Conservation (phyloP, 2,797 vertebrate genomes). For the Artibeus lituratus region DNA sequence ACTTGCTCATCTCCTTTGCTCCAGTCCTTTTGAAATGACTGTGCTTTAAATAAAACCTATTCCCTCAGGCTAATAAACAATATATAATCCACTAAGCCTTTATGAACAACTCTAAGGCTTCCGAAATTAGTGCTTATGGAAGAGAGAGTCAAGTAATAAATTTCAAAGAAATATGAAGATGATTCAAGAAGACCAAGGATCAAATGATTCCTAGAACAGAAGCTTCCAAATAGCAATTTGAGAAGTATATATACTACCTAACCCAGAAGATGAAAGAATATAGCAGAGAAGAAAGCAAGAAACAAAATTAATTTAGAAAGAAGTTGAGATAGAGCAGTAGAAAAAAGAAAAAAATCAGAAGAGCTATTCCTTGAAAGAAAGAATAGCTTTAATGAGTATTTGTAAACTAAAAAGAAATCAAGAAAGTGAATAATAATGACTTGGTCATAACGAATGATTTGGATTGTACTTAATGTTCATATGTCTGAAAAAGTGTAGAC, state of each 20-base stretch:
- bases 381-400: neutral
- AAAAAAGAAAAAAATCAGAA: neutral
- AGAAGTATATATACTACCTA: neutral
- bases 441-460: neutral
- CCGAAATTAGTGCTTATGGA: conserved; percentile 57
- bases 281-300: neutral
- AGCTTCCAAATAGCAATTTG: neutral
- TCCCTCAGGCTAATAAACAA: conserved; percentile 46
- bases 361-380: neutral
- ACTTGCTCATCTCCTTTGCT: neutral
- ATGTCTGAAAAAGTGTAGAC: neutral
- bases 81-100: conserved; percentile 62
- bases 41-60: conserved; percentile 44
- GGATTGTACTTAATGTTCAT: neutral
- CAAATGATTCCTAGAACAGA: conserved; percentile 11
- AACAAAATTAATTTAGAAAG: conserved; percentile 12
- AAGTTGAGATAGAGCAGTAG: neutral
- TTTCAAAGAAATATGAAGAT: conserved; percentile 44
- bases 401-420: neutral
- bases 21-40: conserved; percentile 55
- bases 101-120: conserved; percentile 66
- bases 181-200: conserved; percentile 31
- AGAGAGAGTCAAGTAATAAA: conserved; percentile 60
- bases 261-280: neutral
- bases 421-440: neutral